phyloP scores from a whole-genome alignment of 2,113 vertebrate genomes.

The Amphiprion percula region DNA sequence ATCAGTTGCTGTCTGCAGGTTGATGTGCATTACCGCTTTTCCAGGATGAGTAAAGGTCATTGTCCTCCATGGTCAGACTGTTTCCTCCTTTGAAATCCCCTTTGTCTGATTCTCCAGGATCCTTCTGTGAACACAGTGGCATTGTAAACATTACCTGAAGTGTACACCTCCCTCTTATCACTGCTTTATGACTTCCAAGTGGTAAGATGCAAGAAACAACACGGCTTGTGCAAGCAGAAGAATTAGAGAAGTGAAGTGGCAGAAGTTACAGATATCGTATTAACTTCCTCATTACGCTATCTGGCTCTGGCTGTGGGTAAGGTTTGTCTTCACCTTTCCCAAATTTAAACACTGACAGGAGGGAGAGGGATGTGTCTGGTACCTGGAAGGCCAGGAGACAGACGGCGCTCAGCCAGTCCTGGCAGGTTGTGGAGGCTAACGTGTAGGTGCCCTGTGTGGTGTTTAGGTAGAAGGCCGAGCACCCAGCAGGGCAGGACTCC shows the following conservation, averaged over 20 bases:
- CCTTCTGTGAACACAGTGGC: conserved; percentile 75
- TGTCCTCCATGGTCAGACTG: conserved; percentile 85
- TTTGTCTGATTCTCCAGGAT: conserved; percentile 63
- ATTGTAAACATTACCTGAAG: conserved; percentile 61
- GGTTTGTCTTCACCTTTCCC: conserved; percentile 17
- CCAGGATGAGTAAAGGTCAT: conserved; percentile 89
- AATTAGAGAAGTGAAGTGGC: conserved; percentile 76
- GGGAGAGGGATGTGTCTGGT: conserved; percentile 30
- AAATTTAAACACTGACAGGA: conserved; percentile 25
- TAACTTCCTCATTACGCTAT: conserved; percentile 78
- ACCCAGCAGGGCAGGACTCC: conserved; percentile 87
- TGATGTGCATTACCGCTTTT: conserved; percentile 75
- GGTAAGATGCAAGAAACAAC: conserved; percentile 65
- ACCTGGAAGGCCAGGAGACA: conserved; percentile 91
- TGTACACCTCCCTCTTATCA: conserved; percentile 73
- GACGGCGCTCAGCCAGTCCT: conserved; percentile 87
- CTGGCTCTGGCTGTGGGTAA: conserved; percentile 11
- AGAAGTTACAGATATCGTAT: conserved; percentile 64
- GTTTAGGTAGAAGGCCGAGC: conserved; percentile 86
- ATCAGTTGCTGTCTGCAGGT: not conserved
- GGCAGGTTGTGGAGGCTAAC: conserved; percentile 83
- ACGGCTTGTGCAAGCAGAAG: conserved; percentile 75
- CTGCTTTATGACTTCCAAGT: conserved; percentile 66
- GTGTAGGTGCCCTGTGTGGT: conserved; percentile 86
- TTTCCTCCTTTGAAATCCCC: conserved; percentile 52